Evolutionary conservation across 2,797 vertebrate genomes (phyloP).

Genomic region (Eulemur coronatus): DNA sequence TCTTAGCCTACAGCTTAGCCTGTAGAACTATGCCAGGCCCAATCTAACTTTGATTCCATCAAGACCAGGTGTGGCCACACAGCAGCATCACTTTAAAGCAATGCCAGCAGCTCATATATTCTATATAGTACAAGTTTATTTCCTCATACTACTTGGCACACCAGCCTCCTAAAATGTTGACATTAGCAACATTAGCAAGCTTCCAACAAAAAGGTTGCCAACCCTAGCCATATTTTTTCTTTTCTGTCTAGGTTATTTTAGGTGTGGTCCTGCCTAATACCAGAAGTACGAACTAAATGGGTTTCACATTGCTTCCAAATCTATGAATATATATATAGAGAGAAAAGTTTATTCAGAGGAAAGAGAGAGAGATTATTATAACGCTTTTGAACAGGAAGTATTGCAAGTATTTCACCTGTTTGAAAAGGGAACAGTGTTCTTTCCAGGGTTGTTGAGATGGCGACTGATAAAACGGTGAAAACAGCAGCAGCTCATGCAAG

Average conservation of each 20-base stretch:
- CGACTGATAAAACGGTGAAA: neutral
- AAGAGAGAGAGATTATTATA: neutral
- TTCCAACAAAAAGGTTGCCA: conserved; percentile 37
- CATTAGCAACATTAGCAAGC: conserved; percentile 49
- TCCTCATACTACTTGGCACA: conserved; percentile 13
- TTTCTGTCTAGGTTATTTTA: conserved; percentile 40
- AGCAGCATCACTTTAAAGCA: neutral
- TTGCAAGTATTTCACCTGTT: neutral
- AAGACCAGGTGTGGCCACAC: neutral
- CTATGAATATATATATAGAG: neutral
- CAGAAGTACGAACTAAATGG: neutral
- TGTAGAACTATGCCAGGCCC: neutral
- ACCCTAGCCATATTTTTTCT: neutral
- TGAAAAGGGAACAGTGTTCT: neutral
- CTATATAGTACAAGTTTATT: neutral
- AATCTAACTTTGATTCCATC: neutral
- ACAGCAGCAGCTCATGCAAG: rapidly evolving
- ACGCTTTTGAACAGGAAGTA: neutral
- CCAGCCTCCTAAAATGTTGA: neutral
- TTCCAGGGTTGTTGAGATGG: neutral
- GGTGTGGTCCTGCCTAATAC: neutral
- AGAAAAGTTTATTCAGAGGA: neutral
- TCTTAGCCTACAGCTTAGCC: neutral
- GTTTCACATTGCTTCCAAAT: neutral
- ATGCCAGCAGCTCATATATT: neutral